Evolutionary conservation across 2,797 vertebrate species (phyloP), one percentile per base, ranked within the genome.

Genomic region (Acrocephalus scirpaceus): DNA sequence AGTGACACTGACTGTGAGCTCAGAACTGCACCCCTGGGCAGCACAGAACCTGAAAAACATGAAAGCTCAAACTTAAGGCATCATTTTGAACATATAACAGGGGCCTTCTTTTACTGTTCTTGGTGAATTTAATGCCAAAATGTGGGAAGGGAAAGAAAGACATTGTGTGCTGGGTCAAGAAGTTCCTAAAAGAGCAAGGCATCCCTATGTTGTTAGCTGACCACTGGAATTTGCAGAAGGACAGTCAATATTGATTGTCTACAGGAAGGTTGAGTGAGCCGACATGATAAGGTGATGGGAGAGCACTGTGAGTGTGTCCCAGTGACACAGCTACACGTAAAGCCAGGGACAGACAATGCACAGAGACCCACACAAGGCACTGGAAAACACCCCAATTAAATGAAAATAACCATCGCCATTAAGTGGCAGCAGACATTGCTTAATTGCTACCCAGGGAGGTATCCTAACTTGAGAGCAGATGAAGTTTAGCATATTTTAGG

Each of bases 361-460:
- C 44, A 84, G 58, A 78, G 50, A 78, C 30, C 38, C 75, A 73
- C 29, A 8, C 25, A 21, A 83, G 23, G 48, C 44, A 81, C 16
- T 58, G 58, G 85, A 76, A 91, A 92, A 75, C 73, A 96, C 70
- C 76, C 79, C 91, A 84, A 66, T 82, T 90, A 93, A 95, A 72
- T 40, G 44, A 73, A 81, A 93, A 94, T 70, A 96, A 79, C 79
- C 67, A 58, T 92, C 32, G 13, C 76, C 64, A 44, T 88, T 92
- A 93, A 95, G 82, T 91, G 83, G 54, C 87, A 90, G 73, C 85
- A 81, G 47, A 61, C 60, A 70, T 30, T 88, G 62, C 42, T 64
- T 81, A 90, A 97, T 79, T 93, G 71, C 56, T 73, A 60, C 76
- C 74, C 64, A 64, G 90, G 60, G 76, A 94, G 82, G 53, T 21